Base-by-base conservation (phyloP, 1,140 invertebrate genomes). In the Drosophila novamexicana region DNA sequence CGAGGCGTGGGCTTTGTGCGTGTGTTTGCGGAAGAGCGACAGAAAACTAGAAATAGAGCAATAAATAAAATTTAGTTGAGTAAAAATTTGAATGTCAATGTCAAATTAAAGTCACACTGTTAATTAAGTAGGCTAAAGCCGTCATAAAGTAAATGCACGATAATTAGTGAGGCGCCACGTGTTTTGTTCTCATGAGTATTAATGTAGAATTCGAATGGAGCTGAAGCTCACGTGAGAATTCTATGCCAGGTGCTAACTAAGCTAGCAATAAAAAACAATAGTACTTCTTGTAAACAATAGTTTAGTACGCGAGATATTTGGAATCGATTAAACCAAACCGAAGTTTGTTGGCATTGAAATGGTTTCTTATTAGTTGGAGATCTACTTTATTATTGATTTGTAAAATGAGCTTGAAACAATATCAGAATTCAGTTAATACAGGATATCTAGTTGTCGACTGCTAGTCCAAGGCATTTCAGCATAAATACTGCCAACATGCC, bases 1-100 rank as follows among this genome's bases (percentile, higher is more conserved):
- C 79, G 45, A 45, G 34, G 44, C 56, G 29, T 49, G 16, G 36
- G 61, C 22, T 59, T 14, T 65, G n/a, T n/a, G 9, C 34, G 9
- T 22, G 37, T 39, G 6, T 22, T 56, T 18, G 22, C 29, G 65
- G 54, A 52, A 71, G 75, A 57, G 61, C 66, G 10, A 49, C n/a
- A 16, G 34, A 39, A n/a, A 16, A 18, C 44, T 34, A 65, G 75
- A 79, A 81, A 73, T 70, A 76, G 67, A 74, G 68, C 65, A 59
- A 70, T 70, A 71, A 52, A 75, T n/a, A 63, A 64, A 52, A 32
- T 50, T 36, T 40, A 64, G 47, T 44, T 16, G 62, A 57, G 54
- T 29, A 44, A 53, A 53, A 63, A 82, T 88, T 89, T 89, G 77
- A 89, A 89, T 78, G 80, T 56, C 84, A 89, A 89, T 81, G 84